Evolutionary conservation across 2,888 invertebrate species (phyloP).

Genomic region (Drosophila cognata): DNA sequence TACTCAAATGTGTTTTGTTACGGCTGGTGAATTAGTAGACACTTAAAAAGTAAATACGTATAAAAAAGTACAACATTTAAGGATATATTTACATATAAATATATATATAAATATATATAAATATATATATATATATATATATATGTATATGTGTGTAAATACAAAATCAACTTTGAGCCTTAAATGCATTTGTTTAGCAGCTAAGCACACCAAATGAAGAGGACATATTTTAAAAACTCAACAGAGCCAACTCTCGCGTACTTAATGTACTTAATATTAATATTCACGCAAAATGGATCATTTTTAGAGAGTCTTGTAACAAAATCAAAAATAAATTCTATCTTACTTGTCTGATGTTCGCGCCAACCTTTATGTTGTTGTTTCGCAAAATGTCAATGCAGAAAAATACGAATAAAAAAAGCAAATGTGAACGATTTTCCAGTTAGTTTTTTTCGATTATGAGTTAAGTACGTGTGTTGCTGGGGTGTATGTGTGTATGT

Average conservation of each 20-base stretch:
- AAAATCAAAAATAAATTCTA: constrained; percentile 19
- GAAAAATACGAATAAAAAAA: constrained; percentile 42
- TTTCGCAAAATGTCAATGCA: constrained; percentile 43
- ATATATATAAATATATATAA: neutral
- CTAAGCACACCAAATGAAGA: constrained; percentile 72
- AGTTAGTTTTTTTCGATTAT: constrained; percentile 45
- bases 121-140: neutral
- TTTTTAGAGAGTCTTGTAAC: constrained; percentile 21
- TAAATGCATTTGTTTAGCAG: constrained; percentile 25
- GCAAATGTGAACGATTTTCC: constrained; percentile 29
- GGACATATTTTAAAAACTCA: constrained; percentile 84
- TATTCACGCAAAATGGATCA: constrained; percentile 21
- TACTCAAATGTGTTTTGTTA: constrained; percentile 28
- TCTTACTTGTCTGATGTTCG: constrained; percentile 92
- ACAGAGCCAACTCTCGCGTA: constrained; percentile 35
- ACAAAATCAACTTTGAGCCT: constrained; percentile 15
- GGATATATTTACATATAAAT: constrained; percentile 3
- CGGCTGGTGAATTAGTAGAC: constrained; percentile 58
- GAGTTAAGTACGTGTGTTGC: constrained; percentile 47
- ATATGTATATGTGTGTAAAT: constrained; percentile 2
- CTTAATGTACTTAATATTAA: constrained; percentile 1
- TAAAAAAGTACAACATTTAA: constrained; percentile 50
- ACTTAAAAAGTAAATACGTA: constrained; percentile 37
- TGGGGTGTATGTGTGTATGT: constrained; percentile 6
- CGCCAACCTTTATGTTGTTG: constrained; percentile 87